Evolutionary conservation across 1,140 invertebrate species (phyloP).

Genomic region (Drosophila cardini): DNA sequence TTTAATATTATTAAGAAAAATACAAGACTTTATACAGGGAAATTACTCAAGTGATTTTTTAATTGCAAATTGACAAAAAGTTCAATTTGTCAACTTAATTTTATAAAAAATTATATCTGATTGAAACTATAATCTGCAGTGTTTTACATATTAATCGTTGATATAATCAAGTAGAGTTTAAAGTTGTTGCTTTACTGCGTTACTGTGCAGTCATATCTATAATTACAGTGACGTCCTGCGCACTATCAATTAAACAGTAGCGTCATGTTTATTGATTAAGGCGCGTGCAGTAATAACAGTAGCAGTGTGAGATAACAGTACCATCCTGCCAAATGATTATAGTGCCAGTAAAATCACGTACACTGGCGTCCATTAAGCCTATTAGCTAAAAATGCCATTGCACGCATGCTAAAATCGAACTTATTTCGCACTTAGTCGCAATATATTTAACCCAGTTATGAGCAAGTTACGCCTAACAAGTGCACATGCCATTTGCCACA

Average conservation of each 20-base stretch:
- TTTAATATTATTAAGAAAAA: not conserved
- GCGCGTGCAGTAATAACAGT: no score
- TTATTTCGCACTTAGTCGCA: conserved; percentile 41
- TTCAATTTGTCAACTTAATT: not conserved
- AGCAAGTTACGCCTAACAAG: conserved; percentile 65
- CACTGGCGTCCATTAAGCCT: not conserved
- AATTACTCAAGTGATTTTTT: not conserved
- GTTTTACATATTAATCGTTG: not conserved
- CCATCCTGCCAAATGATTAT: not conserved
- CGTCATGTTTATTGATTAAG: not conserved
- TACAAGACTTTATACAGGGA: conserved; percentile 5
- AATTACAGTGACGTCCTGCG: not conserved
- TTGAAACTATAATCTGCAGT: no score
- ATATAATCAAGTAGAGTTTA: no score
- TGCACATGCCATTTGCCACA: conserved; percentile 56
- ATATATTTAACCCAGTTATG: conserved; percentile 63
- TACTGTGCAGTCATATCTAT: no score
- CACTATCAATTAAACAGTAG: not conserved
- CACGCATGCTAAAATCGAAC: conserved; percentile 33
- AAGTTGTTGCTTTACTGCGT: no score
- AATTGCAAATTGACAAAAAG: not conserved
- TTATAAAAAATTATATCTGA: no score
- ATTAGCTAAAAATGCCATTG: not conserved
- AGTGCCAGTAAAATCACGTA: not conserved
- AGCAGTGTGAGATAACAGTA: no score